Conservation (phyloP, 2,113 vertebrate genomes). For the Enhydra lutris region DNA sequence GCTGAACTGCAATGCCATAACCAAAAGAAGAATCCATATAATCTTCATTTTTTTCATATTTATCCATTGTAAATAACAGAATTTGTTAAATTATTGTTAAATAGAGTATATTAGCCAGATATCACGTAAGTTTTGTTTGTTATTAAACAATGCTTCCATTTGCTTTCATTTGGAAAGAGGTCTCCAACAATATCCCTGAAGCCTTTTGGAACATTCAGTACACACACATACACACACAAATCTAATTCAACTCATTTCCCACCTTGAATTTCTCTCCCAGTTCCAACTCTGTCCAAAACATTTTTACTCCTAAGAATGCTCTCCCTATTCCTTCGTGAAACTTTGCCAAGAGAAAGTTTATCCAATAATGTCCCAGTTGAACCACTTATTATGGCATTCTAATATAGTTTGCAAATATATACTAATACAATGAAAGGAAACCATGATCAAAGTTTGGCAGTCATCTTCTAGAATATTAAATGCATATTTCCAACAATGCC, state of each 20-base stretch:
- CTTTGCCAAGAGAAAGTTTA: neutral
- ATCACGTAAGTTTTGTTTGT: neutral
- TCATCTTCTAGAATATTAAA: neutral
- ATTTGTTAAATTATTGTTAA: neutral
- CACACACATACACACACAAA: neutral
- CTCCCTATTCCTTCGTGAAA: neutral
- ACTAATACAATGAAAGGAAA: neutral
- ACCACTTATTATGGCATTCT: neutral
- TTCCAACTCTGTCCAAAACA: neutral
- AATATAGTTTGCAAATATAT: neutral
- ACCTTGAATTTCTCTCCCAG: neutral
- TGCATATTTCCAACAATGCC: neutral
- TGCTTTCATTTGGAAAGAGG: neutral
- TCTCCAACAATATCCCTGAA: neutral
- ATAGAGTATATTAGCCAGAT: neutral
- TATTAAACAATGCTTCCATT: neutral
- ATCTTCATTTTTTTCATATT: neutral
- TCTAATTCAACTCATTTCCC: neutral
- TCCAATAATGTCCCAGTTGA: neutral
- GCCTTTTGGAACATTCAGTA: neutral
- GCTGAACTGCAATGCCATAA: neutral
- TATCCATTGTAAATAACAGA: neutral
- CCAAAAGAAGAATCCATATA: neutral
- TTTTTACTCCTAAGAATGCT: neutral
- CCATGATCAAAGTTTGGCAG: neutral